Percentiles rank a stretch among this genome's conserved stretches.
Conservation (phyloP, 2,113 vertebrate genomes). For the Alosa alosa region DNA sequence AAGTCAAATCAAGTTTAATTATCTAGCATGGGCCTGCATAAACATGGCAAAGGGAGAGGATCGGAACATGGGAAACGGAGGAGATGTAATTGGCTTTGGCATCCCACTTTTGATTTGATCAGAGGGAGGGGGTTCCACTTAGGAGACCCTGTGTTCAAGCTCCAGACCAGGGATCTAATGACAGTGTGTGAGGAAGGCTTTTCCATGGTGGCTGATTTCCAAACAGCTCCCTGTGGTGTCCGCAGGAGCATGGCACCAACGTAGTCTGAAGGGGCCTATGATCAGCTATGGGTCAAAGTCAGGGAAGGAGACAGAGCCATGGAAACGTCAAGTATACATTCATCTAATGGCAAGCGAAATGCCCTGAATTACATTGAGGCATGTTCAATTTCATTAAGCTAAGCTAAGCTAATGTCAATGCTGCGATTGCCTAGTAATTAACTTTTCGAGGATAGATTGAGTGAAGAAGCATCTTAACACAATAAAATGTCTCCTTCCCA, state of each 20-base stretch:
- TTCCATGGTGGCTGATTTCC: neutral
- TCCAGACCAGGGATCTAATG: neutral
- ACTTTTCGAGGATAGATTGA: neutral
- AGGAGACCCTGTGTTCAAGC: conserved; percentile 14
- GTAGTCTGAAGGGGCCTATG: neutral
- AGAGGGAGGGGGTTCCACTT: neutral
- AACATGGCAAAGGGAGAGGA: conserved; percentile 52
- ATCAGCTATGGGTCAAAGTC: neutral
- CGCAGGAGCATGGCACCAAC: neutral
- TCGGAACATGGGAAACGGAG: conserved; percentile 41
- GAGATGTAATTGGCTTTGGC: conserved; percentile 48
- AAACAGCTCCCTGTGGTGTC: neutral
- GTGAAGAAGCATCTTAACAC: neutral
- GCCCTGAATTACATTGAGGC: neutral
- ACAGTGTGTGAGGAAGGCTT: neutral
- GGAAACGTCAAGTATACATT: neutral
- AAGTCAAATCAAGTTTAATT: conserved; percentile 58
- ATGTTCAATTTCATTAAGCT: neutral
- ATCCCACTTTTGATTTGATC: conserved; percentile 30
- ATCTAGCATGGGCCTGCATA: conserved; percentile 45
- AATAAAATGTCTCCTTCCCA: too few relatives aligned
- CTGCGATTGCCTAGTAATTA: neutral
- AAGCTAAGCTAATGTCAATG: neutral
- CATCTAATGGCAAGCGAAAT: neutral
- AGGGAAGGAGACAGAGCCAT: neutral